Evolutionary conservation across 2,888 invertebrate species (phyloP), one percentile per base, ranked within the genome.

Genomic region (Eumerus sabulonum): DNA sequence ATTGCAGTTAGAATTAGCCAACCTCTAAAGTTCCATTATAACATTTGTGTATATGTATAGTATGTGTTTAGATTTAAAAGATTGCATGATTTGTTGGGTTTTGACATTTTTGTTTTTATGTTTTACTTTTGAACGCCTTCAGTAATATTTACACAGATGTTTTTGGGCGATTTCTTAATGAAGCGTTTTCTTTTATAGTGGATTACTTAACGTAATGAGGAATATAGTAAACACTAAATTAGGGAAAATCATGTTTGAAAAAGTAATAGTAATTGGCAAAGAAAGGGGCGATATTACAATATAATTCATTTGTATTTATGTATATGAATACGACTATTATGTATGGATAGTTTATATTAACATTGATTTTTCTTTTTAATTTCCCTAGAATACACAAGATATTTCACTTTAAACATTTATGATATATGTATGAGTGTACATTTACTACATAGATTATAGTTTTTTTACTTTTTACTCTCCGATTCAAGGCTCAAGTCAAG

Each of bases 1-100:
- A n/a, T n/a, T n/a, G n/a, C n/a, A 51, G 40, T 74, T 44, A 81
- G 70, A 71, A 83, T 83, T 83, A 84, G 84, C 84, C 84, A 72
- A 72, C 77, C 72, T 82, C 68, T 72, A 57, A 68, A 68, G 72
- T 77, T 63, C 67, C 56, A 60, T 71, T 64, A 62, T 40, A 40
- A 3, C 18, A 35, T 77, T 83, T 71, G 57, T 68, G 74, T 82
- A 76, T 77, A 27, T 82, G 56, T 14, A 76, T 79, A 40, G 54
- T 18, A 71, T 54, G 36, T 19, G 50, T 44, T 40, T 45, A 19
- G 35, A 35, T 51, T 54, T 53, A 42, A 14, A 67, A 59, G 42
- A 77, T 53, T 63, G 71, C 44, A 63, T 35, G 35, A 44, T 60
- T 48, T 40, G 45, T 27, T 45, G n/a, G n/a, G n/a, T 73, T 53